Percentiles rank a stretch among this genome's conserved stretches.
Evolutionary conservation across 2,888 invertebrate species (phyloP).

Genomic region (Griposia aprilina): DNA sequence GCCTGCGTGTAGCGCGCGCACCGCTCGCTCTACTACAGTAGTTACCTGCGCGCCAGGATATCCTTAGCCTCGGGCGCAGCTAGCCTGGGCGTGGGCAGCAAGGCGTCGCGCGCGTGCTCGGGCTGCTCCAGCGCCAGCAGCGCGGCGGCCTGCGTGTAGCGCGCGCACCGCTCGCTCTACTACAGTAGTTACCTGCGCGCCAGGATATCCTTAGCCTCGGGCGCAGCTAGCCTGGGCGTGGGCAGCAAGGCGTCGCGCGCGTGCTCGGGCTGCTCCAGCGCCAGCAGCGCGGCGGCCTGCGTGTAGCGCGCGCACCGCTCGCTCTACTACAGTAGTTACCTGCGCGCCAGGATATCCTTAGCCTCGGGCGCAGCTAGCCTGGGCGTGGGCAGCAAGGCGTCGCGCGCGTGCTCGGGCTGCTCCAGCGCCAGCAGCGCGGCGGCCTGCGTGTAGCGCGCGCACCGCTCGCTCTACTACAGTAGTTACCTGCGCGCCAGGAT

Average conservation of each 20-base stretch:
- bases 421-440: conserved; percentile 98
- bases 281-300: conserved; percentile 97
- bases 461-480: conserved; percentile 98
- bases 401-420: conserved; percentile 94
- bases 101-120: conserved; percentile 95
- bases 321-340: conserved; percentile 85
- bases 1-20: conserved; percentile 97
- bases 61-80: conserved; percentile 95
- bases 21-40: conserved; percentile 97
- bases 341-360: conserved; percentile 93
- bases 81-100: conserved; percentile 87
- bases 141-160: conserved; percentile 97
- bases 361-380: conserved; percentile 94
- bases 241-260: conserved; percentile 93
- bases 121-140: conserved; percentile 97
- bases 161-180: conserved; percentile 98
- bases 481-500: conserved; percentile 90
- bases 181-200: conserved; percentile 74
- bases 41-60: conserved; percentile 90
- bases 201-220: conserved; percentile 95
- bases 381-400: conserved; percentile 92
- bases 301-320: conserved; percentile 97
- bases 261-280: conserved; percentile 96
- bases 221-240: conserved; percentile 92
- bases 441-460: conserved; percentile 96